Percentiles rank a stretch among this genome's conserved stretches.
These are phyloP conservation scores for Eucera pruinosa DNA, from an alignment of 2,888 invertebrate species.

Conservation along the genomic window DNA sequence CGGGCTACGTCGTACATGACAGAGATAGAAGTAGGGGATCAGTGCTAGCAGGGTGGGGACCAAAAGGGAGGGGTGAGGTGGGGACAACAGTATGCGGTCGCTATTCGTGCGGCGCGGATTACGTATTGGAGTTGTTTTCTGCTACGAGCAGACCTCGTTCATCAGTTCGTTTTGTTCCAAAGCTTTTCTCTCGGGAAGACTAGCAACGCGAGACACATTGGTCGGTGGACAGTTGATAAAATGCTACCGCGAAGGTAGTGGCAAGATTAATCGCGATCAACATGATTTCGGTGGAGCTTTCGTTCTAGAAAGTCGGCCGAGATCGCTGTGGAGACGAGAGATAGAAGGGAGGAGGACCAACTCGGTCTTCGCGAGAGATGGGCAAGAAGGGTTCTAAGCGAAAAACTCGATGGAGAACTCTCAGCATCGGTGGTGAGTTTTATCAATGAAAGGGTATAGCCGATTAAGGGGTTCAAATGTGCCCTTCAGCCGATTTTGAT, in stretches of 20 bases:
- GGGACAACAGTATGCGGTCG: conserved; percentile 80
- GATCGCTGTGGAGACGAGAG: conserved; percentile 59
- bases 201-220: conserved; percentile 46
- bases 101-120: conserved; percentile 77
- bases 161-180: conserved; percentile 45
- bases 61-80: conserved; percentile 62
- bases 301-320: conserved; percentile 58
- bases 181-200: conserved; percentile 38
- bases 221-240: conserved; percentile 51
- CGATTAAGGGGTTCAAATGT: no score
- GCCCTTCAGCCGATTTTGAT: no score
- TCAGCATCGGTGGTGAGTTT: conserved; percentile 86
- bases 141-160: conserved; percentile 54
- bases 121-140: conserved; percentile 67
- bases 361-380: conserved; percentile 82
- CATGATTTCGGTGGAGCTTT: conserved; percentile 58
- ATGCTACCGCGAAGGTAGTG: conserved; percentile 68
- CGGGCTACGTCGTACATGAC: conserved; percentile 29
- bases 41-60: conserved; percentile 56
- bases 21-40: conserved; percentile 40
- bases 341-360: conserved; percentile 58
- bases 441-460: conserved; percentile 26
- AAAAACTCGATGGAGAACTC: conserved; percentile 88
- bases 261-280: conserved; percentile 48
- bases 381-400: conserved; percentile 86